A percentile compares a stretch with the other conserved stretches of the same genome.
phyloP scores from a whole-genome alignment of 2,797 vertebrate species.

The Lagorchestes hirsutus region DNA sequence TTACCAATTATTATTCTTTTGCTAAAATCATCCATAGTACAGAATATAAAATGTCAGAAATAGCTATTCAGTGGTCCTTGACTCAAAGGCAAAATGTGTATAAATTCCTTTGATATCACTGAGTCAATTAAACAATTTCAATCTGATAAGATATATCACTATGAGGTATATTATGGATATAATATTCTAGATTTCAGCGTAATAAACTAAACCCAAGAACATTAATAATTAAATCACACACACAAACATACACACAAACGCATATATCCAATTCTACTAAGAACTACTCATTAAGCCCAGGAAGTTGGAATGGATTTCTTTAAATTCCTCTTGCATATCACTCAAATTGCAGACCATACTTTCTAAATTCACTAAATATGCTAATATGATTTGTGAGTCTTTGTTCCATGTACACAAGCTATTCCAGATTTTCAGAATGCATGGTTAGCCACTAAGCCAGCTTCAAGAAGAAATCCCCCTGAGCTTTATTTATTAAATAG shows the following conservation, averaged over 20 bases:
- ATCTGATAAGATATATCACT: not conserved
- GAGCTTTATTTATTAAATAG: constrained; percentile 9
- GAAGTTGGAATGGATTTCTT: not conserved
- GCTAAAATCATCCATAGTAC: not conserved
- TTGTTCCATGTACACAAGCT: not conserved
- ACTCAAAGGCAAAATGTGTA: not conserved
- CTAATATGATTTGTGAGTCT: not conserved
- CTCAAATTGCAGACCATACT: constrained; percentile 17
- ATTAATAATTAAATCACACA: constrained; percentile 17
- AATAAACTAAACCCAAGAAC: constrained; percentile 9
- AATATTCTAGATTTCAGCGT: not conserved
- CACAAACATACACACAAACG: not conserved
- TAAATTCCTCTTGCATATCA: constrained; percentile 34
- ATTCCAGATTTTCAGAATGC: constrained; percentile 43
- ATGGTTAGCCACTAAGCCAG: not conserved
- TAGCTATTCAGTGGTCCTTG: not conserved
- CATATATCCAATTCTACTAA: not conserved
- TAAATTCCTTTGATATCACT: constrained; percentile 2
- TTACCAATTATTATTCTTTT: not conserved
- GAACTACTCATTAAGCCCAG: not conserved
- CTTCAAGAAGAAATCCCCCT: not conserved
- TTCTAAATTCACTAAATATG: constrained; percentile 43
- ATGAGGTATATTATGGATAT: not conserved
- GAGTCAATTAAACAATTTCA: not conserved
- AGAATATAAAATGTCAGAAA: not conserved